Evolutionary conservation across 1,140 invertebrate genomes (phyloP).

Genomic region (Monochamus saltuarius): DNA sequence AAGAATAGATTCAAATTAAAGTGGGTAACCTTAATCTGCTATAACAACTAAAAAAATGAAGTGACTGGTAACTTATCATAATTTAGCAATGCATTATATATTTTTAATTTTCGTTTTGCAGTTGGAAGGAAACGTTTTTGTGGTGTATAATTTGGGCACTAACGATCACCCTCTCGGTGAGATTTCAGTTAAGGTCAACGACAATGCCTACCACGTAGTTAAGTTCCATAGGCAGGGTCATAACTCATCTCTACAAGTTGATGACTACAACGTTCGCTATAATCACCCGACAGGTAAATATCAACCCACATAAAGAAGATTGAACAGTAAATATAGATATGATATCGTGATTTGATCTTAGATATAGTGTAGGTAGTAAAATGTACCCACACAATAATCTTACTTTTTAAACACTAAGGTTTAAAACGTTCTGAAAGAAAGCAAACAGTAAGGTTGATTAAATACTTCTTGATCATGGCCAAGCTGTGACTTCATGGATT

Average conservation of each 20-base stretch:
- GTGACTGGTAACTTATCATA: no score
- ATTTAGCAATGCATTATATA: no score
- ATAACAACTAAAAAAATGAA: no score
- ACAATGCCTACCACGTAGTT: constrained; percentile 91
- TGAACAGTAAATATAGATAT: neutral
- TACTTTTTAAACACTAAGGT: no score
- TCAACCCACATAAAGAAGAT: neutral
- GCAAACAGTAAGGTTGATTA: no score
- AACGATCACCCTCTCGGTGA: constrained; percentile 91
- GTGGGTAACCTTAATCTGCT: no score
- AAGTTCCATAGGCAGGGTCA: constrained; percentile 84
- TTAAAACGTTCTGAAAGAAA: no score
- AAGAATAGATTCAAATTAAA: no score
- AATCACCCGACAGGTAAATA: constrained; percentile 72
- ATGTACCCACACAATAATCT: no score
- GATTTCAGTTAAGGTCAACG: constrained; percentile 84
- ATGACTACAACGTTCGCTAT: constrained; percentile 84
- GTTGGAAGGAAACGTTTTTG: constrained; percentile 81
- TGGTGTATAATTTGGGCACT: constrained; percentile 92
- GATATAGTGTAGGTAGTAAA: no score
- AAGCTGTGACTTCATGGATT: no score
- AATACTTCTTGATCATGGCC: no score
- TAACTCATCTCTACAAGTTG: constrained; percentile 88
- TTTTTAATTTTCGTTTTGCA: neutral
- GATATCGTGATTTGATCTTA: constrained; percentile 1